These are phyloP conservation scores for Nilaparvata lugens DNA, from an alignment of 1,140 invertebrate species.

Conservation along the genomic window DNA sequence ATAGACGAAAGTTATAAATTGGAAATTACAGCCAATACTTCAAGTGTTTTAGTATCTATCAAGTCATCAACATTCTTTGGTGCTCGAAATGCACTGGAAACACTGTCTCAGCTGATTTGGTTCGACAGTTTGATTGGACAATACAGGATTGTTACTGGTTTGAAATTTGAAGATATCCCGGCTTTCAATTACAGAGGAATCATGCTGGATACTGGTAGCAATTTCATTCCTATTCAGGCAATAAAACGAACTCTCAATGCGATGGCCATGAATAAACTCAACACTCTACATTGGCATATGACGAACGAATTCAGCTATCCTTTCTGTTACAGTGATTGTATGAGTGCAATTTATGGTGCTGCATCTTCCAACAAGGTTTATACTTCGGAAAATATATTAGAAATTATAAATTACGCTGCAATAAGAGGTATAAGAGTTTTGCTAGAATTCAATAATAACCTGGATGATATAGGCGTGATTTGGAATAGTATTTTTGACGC, in stretches of 20 bases:
- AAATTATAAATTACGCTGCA: conserved; percentile 59
- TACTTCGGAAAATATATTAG: conserved; percentile 52
- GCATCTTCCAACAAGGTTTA: conserved; percentile 56
- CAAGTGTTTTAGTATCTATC: conserved; percentile 45
- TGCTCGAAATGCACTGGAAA: conserved; percentile 62
- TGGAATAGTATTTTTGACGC: conserved; percentile 46
- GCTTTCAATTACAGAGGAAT: conserved; percentile 65
- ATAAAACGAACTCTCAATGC: conserved; percentile 68
- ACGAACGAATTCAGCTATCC: conserved; percentile 80
- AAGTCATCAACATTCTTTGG: conserved; percentile 58
- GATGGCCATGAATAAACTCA: conserved; percentile 70
- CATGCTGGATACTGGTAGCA: conserved; percentile 64
- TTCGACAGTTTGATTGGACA: conserved; percentile 52
- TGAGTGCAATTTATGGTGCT: conserved; percentile 60
- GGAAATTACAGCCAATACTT: background rate
- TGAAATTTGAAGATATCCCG: conserved; percentile 54
- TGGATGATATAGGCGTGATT: conserved; percentile 76
- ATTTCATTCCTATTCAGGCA: conserved; percentile 53
- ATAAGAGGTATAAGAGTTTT: conserved; percentile 65
- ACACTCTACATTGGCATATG: conserved; percentile 82
- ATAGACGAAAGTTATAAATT: conserved; percentile 12
- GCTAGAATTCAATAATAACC: conserved; percentile 80
- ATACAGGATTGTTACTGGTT: conserved; percentile 48
- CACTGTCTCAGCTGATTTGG: conserved; percentile 61
- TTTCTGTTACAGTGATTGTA: conserved; percentile 54